Conservation (phyloP, 2,113 vertebrate species). For the Platysternon megacephalum region DNA sequence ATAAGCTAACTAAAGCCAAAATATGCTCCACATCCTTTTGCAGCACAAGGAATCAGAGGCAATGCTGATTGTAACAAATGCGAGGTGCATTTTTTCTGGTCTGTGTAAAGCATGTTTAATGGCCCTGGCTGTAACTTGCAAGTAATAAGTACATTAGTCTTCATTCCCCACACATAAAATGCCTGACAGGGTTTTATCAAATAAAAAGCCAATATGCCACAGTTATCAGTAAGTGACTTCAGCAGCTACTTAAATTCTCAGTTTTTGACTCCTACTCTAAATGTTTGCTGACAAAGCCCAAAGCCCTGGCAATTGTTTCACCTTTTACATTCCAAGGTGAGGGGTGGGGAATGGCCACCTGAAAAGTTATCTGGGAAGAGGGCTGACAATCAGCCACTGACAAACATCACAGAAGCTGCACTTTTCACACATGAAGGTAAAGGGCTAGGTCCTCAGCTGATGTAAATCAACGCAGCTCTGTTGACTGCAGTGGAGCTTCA, state of each 20-base stretch:
- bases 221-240: conserved; percentile 68
- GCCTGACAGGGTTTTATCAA: conserved; percentile 67
- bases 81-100: neutral
- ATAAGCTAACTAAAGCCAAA: neutral
- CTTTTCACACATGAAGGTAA: fast-evolving
- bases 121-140: conserved; percentile 15
- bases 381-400: neutral
- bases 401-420: neutral
- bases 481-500: neutral
- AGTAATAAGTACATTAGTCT: conserved; percentile 61
- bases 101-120: conserved; percentile 19
- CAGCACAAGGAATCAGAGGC: neutral
- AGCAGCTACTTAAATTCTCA: conserved; percentile 72
- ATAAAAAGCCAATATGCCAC: conserved; percentile 68
- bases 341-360: neutral
- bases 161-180: conserved; percentile 61
- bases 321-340: conserved; percentile 14
- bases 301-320: conserved; percentile 41
- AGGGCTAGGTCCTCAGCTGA: neutral
- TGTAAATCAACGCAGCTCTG: neutral
- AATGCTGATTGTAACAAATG: neutral
- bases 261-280: conserved; percentile 57
- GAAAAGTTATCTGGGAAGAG: neutral
- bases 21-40: neutral
- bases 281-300: conserved; percentile 65